Evolutionary conservation across 2,797 vertebrate genomes (phyloP), one percentile per base, ranked within the genome.

Genomic region (Neoniphon sammara): DNA sequence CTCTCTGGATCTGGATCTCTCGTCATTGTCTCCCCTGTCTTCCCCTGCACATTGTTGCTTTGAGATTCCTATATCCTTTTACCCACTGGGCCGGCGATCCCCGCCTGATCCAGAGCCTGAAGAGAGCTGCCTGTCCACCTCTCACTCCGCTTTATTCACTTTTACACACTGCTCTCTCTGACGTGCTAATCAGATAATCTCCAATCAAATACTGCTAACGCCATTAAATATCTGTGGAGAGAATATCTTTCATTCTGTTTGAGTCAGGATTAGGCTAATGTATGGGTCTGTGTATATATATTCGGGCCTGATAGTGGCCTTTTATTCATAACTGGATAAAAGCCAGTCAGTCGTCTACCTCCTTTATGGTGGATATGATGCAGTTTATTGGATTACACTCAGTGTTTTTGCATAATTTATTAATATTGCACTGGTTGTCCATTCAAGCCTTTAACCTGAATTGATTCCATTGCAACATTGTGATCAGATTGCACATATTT

Each of bases 191-290:
- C 80, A 79, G 67, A 78, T 87, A 67, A 70, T 80, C 71, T 63
- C 85, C 84, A 88, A 90, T 89, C 83, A 82, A 73, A 88, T 88
- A 42, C 50, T 0, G 10, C 83, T 87, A 88, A 92, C 86, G 84
- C 84, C 78, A 85, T 88, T 88, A 87, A 86, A 79, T 27, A 64
- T 36, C 75, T 86, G 77, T 85, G 82, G 71, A 74, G 85, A 73
- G 78, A 86, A 75, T 86, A 75, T 73, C 57, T 69, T 58, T 77
- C 55, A 76, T 77, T 86, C 71, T 78, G 50, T 78, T 71, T 73
- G 62, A 82, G 70, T 58, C 64, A 53, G 55, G 53, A 64, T 71
- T 36, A 66, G 39, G 36, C 65, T 61, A 67, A 72, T 73, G 21
- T 56, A 71, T 61, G 57, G 61, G 71, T 78, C 74, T 83, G 70